A percentile compares a stretch with the other conserved stretches of the same genome.
Conservation (phyloP, 1,140 invertebrate genomes). For the Tetragnatha versicolor region DNA sequence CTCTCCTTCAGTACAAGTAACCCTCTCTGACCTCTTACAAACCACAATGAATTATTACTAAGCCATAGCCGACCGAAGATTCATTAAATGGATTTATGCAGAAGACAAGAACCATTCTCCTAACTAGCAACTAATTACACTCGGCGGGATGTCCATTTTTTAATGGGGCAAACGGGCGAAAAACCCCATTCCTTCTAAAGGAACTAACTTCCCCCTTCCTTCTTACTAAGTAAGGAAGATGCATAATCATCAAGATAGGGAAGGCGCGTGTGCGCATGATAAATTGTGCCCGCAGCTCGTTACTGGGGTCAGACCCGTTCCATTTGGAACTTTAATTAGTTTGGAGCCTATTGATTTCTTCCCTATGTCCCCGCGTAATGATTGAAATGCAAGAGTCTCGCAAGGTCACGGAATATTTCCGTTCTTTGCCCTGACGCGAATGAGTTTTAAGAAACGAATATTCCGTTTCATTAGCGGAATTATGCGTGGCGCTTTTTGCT, state of each 20-base stretch:
- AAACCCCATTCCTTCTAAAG: no score
- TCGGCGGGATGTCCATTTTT: no score
- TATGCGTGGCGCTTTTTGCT: not conserved
- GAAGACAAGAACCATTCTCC: no score
- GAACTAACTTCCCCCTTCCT: no score
- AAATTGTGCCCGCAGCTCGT: slow-evolving; percentile 13
- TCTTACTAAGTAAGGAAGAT: no score
- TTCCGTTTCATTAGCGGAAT: slow-evolving; percentile 20
- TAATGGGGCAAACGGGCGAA: no score
- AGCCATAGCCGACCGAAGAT: no score
- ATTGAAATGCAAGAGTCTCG: slow-evolving; percentile 21
- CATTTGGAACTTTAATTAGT: slow-evolving; percentile 35
- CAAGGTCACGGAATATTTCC: slow-evolving; percentile 14
- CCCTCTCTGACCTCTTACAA: no score
- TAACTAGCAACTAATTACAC: no score
- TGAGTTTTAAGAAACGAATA: slow-evolving; percentile 1
- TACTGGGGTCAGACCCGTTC: slow-evolving; percentile 31
- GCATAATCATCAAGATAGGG: not conserved
- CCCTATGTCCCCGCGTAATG: slow-evolving; percentile 4
- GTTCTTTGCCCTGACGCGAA: not conserved
- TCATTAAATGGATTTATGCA: no score
- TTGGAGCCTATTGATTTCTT: slow-evolving; percentile 25
- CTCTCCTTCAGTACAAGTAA: no score
- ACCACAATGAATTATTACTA: no score
- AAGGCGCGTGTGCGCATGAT: not conserved